phyloP scores from a whole-genome alignment of 2,888 invertebrate species.

The Macrophya annulata region DNA sequence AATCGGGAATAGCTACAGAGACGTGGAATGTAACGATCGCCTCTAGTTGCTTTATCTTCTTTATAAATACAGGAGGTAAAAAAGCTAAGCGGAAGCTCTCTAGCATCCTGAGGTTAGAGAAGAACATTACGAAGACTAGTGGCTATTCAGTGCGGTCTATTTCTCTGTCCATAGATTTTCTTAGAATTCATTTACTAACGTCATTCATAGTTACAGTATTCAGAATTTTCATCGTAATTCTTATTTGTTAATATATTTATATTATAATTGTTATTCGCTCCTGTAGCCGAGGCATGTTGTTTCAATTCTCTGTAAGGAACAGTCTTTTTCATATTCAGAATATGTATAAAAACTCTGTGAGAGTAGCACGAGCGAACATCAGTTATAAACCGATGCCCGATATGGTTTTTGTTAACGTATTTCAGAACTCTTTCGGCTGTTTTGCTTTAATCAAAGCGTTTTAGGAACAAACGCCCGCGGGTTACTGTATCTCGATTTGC shows the following conservation, averaged over 20 bases:
- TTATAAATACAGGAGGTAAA: slow-evolving; percentile 10
- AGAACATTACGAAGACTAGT: slow-evolving; percentile 20
- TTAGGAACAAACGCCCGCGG: slow-evolving; percentile 31
- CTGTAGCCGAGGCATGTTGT: neutral
- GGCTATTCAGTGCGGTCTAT: neutral
- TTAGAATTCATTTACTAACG: slow-evolving; percentile 19
- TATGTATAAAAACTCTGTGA: slow-evolving; percentile 1
- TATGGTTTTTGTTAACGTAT: slow-evolving; percentile 33
- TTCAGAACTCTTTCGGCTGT: slow-evolving; percentile 30
- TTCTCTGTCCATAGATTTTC: neutral
- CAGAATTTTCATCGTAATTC: neutral
- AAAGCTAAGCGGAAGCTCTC: slow-evolving; percentile 35
- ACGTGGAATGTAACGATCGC: slow-evolving; percentile 29
- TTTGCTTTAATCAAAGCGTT: slow-evolving; percentile 50
- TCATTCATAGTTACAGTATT: neutral
- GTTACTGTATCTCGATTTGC: slow-evolving; percentile 64
- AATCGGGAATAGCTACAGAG: slow-evolving; percentile 8
- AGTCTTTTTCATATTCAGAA: neutral
- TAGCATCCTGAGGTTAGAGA: slow-evolving; percentile 33
- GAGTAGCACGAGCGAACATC: slow-evolving; percentile 42
- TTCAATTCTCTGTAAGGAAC: neutral
- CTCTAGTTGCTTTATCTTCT: slow-evolving; percentile 12
- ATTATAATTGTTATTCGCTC: neutral
- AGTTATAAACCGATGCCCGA: slow-evolving; percentile 21
- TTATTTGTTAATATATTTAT: neutral